Evolutionary conservation across 2,888 invertebrate species (phyloP), one percentile per base, ranked within the genome.

Genomic region (Epinotia bilunana): DNA sequence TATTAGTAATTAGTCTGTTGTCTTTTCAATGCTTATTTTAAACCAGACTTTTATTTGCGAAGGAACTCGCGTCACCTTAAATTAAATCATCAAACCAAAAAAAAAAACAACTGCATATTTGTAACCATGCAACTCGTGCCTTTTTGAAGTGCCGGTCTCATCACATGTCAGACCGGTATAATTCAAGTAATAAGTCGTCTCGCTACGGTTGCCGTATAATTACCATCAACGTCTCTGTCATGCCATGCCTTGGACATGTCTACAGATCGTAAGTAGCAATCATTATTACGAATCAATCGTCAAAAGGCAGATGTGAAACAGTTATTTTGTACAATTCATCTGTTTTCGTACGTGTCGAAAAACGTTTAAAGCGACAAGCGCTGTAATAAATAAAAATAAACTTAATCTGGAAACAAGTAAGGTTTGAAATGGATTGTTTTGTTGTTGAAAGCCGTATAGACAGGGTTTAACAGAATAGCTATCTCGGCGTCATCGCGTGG

Each of bases 251-350:
- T 86, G 82, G 87, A 84, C 84, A 81, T 84, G 84, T 88, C 87
- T 89, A 84, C 80, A 84, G 84, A 88, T 89, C 88, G 86, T 89
- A 89, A 85, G 84, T 87, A 85, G 88, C 88, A 90, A 87, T 87
- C 85, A 86, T 86, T 80, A 86, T 87, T 86, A 87, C 82, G 82
- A 84, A 85, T 86, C 85, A 86, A 84, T 87, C 86, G 85, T 79
- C 78, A 82, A 89, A 87, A 86, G 85, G 89, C 92, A 92, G 91
- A 92, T 92, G 91, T 90, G 88, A 87, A 89, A 90, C 90, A 84
- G 91, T 88, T 89, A 39, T 39, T 9, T 39, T 39, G 9, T 39
- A 88, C 87, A 88, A 87, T 88, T 89, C 88, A 90, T 86, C 89
- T 87, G 87, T 82, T 83, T 78, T 69, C 28, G 67, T 78, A 81